Percentiles rank a stretch among this genome's conserved stretches.
Conservation (phyloP, 30 jellyfish, hydroid and myxozoan genomes). For the Morbakka virulenta region DNA sequence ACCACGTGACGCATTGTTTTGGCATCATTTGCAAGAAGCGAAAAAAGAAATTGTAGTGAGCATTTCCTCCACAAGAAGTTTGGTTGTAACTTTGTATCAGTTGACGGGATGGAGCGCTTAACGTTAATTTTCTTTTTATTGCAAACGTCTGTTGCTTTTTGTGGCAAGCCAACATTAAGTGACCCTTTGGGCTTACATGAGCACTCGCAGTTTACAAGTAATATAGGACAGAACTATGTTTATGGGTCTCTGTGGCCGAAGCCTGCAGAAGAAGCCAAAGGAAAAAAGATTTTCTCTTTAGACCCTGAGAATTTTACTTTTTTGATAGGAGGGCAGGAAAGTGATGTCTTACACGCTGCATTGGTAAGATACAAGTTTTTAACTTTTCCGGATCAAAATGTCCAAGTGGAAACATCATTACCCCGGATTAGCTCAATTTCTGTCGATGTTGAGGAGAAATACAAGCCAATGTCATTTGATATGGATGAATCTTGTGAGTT, state of each 20-base stretch:
- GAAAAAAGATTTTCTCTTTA: slow-evolving; percentile 39
- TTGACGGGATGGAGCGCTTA: too few relatives aligned
- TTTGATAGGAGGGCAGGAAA: slow-evolving; percentile 51
- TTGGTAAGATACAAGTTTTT: slow-evolving; percentile 56
- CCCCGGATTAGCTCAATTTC: slow-evolving; percentile 42
- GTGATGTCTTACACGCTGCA: slow-evolving; percentile 68
- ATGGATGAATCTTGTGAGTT: slow-evolving; percentile 85
- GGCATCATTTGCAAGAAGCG: too few relatives aligned
- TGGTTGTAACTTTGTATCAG: too few relatives aligned
- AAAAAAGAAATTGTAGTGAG: too few relatives aligned
- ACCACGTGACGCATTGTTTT: too few relatives aligned
- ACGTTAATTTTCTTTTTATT: too few relatives aligned
- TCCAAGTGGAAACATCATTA: slow-evolving; percentile 10
- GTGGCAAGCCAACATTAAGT: slow-evolving; percentile 78
- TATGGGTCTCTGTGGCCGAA: slow-evolving; percentile 88
- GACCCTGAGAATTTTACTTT: slow-evolving; percentile 65
- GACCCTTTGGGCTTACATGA: slow-evolving; percentile 76
- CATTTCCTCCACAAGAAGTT: too few relatives aligned
- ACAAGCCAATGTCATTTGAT: slow-evolving; percentile 48
- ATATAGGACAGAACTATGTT: slow-evolving; percentile 69
- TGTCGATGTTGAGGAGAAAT: slow-evolving; percentile 39
- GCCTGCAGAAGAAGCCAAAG: slow-evolving; percentile 68
- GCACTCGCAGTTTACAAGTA: slow-evolving; percentile 12
- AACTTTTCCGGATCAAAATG: slow-evolving; percentile 65
- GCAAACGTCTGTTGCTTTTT: too few relatives aligned